Conservation (phyloP, 2,113 vertebrate genomes). For the Romanogobio albipinnatus region DNA sequence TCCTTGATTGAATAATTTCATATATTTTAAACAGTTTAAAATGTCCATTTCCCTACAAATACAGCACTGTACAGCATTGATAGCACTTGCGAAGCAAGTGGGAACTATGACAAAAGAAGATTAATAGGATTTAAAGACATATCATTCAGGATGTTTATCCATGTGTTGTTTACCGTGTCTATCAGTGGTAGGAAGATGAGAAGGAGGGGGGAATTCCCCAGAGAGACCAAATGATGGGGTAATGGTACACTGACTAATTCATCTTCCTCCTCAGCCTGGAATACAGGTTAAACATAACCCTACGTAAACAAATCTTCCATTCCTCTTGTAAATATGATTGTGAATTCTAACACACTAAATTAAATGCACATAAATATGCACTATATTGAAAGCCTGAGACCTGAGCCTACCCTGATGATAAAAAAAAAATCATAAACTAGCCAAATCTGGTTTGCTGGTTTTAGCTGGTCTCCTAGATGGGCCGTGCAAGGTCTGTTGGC, state of each 20-base stretch:
- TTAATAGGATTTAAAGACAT: constrained; percentile 56
- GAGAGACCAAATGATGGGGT: constrained; percentile 43
- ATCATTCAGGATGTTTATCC: constrained; percentile 56
- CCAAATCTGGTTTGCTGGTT: neutral
- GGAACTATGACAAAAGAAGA: constrained; percentile 44
- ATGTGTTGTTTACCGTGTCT: constrained; percentile 52
- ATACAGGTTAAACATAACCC: constrained; percentile 50
- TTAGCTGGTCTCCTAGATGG: neutral
- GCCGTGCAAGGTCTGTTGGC: neutral
- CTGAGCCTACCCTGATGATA: neutral
- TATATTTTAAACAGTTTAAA: neutral
- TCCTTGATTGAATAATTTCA: neutral
- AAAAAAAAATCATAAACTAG: neutral
- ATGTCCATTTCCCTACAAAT: constrained; percentile 20
- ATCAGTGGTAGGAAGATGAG: constrained; percentile 57
- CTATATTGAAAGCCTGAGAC: neutral
- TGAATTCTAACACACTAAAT: constrained; percentile 23
- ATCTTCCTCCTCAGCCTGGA: constrained; percentile 55
- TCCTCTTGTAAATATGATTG: constrained; percentile 45
- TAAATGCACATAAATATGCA: neutral
- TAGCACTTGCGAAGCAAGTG: neutral
- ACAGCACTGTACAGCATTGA: constrained; percentile 1
- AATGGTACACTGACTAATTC: constrained; percentile 56
- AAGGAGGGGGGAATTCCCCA: constrained; percentile 36
- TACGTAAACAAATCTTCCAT: constrained; percentile 46